Percentiles rank a stretch among this genome's conserved stretches.
phyloP scores from a whole-genome alignment of 2,113 vertebrate genomes.

The Syrmaticus mikado region DNA sequence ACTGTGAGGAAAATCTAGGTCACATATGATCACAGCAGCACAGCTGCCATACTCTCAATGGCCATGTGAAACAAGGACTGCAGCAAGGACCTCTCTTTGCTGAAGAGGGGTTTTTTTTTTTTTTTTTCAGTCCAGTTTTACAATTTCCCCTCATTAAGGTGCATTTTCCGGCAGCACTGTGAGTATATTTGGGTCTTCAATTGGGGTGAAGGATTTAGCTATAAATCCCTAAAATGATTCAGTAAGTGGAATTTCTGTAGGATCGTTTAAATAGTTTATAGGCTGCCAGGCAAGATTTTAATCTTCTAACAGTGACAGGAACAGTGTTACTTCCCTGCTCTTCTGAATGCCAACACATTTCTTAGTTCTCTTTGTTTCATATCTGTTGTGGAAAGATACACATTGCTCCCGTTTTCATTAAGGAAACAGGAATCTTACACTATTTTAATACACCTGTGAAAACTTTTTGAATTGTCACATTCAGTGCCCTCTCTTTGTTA shows the following conservation, averaged over 20 bases:
- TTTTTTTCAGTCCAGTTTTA: not conserved
- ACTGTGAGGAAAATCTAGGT: slow-evolving; percentile 60
- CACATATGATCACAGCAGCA: slow-evolving; percentile 54
- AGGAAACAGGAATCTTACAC: slow-evolving; percentile 3
- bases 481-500: slow-evolving; percentile 18
- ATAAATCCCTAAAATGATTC: slow-evolving; percentile 26
- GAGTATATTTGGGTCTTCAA: slow-evolving; percentile 38
- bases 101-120: not conserved
- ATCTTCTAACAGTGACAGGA: slow-evolving; percentile 34
- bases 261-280: slow-evolving; percentile 40
- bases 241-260: slow-evolving; percentile 42
- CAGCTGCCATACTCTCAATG: slow-evolving; percentile 29
- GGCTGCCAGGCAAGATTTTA: slow-evolving; percentile 34
- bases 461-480: slow-evolving; percentile 4
- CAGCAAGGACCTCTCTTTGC: slow-evolving; percentile 13
- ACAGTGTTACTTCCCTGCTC: slow-evolving; percentile 36
- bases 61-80: slow-evolving; percentile 29
- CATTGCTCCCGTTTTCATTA: not conserved
- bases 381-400: not conserved
- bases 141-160: slow-evolving; percentile 43
- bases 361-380: slow-evolving; percentile 30
- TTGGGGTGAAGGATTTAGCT: slow-evolving; percentile 5
- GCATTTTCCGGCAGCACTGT: slow-evolving; percentile 6
- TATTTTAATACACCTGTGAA: slow-evolving; percentile 25
- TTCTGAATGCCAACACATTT: slow-evolving; percentile 21